These are phyloP conservation scores for Leptobrachium ailaonicum DNA, from an alignment of 2,113 vertebrate species.

Conservation along the genomic window DNA sequence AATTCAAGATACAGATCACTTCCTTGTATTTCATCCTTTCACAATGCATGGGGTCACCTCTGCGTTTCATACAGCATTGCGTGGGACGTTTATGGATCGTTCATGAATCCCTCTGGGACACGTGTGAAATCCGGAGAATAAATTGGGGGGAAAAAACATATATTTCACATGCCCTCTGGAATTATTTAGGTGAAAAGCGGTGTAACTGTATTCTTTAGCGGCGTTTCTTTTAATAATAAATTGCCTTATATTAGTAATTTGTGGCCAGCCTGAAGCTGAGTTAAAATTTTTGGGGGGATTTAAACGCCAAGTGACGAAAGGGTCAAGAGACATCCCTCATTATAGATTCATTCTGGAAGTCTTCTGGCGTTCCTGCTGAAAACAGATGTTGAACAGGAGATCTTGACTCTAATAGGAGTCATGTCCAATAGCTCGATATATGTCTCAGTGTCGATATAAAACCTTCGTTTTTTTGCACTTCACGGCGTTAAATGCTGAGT, in stretches of 20 bases:
- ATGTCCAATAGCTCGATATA: constrained; percentile 62
- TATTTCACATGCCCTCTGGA: constrained; percentile 27
- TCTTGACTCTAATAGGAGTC: constrained; percentile 68
- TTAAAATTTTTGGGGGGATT: constrained; percentile 59
- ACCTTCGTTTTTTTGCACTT: constrained; percentile 61
- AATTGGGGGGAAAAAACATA: constrained; percentile 11
- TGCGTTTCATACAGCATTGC: constrained; percentile 55
- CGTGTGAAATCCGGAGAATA: constrained; percentile 56
- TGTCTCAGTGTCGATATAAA: constrained; percentile 70
- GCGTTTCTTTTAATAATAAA: constrained; percentile 50
- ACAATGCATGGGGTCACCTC: constrained; percentile 55
- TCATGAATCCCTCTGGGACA: constrained; percentile 69
- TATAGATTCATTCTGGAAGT: constrained; percentile 71
- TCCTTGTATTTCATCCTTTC: constrained; percentile 77
- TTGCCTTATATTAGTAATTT: constrained; percentile 52
- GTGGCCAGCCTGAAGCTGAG: constrained; percentile 56
- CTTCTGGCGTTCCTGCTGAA: constrained; percentile 66
- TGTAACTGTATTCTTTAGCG: constrained; percentile 5
- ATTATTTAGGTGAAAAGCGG: constrained; percentile 12
- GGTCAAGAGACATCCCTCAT: constrained; percentile 69
- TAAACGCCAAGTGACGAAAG: constrained; percentile 65
- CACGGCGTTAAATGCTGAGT: constrained; percentile 56
- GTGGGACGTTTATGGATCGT: constrained; percentile 67
- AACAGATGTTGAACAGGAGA: constrained; percentile 61
- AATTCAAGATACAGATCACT: constrained; percentile 78